Conservation (phyloP, 30 jellyfish, hydroid and myxozoan genomes). For the Morbakka virulenta region DNA sequence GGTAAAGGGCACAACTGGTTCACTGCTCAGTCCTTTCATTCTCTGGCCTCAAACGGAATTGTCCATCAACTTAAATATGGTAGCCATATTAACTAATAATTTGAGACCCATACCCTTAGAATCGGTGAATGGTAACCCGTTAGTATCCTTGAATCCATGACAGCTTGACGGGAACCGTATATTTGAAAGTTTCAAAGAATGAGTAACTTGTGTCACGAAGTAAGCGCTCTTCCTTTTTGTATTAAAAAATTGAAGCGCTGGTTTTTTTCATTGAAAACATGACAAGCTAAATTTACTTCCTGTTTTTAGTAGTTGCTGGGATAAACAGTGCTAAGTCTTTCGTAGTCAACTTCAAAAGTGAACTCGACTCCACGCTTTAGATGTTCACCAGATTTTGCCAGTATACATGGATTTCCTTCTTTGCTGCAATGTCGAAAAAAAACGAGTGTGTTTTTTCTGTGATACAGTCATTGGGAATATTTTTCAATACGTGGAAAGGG, state of each 20-base stretch:
- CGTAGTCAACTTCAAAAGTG: background rate
- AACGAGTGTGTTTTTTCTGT: background rate
- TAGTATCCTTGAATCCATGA: background rate
- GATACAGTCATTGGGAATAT: background rate
- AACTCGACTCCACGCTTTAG: background rate
- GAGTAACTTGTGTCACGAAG: background rate
- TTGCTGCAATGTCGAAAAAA: background rate
- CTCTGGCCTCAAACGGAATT: too few relatives aligned
- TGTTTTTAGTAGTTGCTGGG: too few relatives aligned
- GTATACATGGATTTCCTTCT: background rate
- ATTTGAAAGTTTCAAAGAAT: background rate
- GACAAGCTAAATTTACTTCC: background rate
- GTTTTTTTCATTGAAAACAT: background rate
- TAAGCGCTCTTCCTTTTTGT: background rate
- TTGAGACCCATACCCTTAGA: background rate
- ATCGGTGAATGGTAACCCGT: background rate
- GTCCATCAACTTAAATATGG: background rate
- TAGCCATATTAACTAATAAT: background rate
- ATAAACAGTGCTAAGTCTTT: background rate
- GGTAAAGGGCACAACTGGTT: constrained; percentile 1
- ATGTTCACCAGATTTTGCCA: background rate
- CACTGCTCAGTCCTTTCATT: background rate
- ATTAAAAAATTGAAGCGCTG: background rate
- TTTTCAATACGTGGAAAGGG: background rate
- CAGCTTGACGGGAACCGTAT: background rate